These are phyloP conservation scores for Microtus montanus DNA, from an alignment of 2,113 vertebrate species.

Conservation along the genomic window DNA sequence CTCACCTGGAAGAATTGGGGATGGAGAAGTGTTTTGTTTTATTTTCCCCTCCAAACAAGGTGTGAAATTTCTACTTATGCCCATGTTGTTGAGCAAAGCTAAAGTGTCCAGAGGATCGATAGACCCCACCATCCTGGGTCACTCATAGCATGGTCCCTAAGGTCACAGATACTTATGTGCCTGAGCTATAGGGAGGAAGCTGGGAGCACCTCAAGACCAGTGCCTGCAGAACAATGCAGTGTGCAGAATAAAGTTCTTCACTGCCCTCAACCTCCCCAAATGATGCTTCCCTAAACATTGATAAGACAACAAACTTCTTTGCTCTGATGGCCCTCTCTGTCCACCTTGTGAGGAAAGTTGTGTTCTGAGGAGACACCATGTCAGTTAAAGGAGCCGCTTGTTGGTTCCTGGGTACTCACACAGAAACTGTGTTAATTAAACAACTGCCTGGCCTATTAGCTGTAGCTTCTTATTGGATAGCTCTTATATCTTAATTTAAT, in stretches of 20 bases:
- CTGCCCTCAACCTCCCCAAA: too few species aligned
- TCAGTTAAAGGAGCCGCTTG: too few species aligned
- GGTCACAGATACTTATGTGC: not conserved
- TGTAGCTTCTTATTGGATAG: too few species aligned
- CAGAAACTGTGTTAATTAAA: too few species aligned
- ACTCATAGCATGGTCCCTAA: not conserved
- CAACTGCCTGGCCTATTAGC: too few species aligned
- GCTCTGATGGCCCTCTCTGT: too few species aligned
- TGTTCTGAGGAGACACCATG: not conserved
- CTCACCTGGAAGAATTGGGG: conserved; percentile 15
- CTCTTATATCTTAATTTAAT: too few species aligned
- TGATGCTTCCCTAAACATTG: too few species aligned
- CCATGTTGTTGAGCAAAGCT: not conserved
- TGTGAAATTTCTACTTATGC: conserved; percentile 22
- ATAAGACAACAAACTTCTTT: not conserved
- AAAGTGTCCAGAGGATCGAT: not conserved
- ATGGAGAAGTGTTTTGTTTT: conserved; percentile 45
- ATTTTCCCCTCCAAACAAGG: conserved; percentile 44
- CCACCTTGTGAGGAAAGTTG: accelerated
- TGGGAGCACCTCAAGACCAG: too few species aligned
- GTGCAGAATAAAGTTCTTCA: not conserved
- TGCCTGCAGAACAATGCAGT: not conserved
- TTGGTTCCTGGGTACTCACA: too few species aligned
- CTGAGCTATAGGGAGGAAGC: not conserved
- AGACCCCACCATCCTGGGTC: not conserved